Base-by-base conservation (phyloP, 2,113 vertebrate species). In the Pithys albifrons region DNA sequence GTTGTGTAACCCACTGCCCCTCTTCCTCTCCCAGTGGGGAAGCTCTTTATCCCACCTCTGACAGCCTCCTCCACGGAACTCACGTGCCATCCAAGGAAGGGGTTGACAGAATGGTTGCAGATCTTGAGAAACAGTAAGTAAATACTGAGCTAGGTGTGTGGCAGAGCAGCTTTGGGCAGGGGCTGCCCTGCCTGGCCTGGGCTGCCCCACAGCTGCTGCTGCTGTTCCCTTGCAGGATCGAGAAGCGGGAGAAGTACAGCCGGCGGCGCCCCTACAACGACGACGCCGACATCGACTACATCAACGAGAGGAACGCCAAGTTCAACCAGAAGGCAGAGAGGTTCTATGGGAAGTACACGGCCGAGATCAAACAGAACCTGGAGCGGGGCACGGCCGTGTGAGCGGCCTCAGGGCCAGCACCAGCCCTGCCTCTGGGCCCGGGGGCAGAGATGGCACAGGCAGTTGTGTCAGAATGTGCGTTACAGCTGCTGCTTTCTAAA, bases 271-370 rank as follows among this genome's bases (percentile, higher is more conserved):
- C 99, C 8, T 99, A 99, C 94, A 99, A 99, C 2, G 99, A 99
- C 0, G 99, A 99, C 2, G 98, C 99, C 0, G 99, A 99, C 96
- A 99, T 99, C 1, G 99, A 99, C 96, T 99, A 99, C 97, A 99
- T 99, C 14, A 99, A 99, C 6, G 99, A 99, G 96, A 98, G 99
- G 48, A 99, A 99, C 2, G 99, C 99, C 97, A 99, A 99, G 92
- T 99, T 99, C 98, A 99, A 99, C 97, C 99, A 99, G 98, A 99
- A 99, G 89, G 99, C 99, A 0, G 99, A 99, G 94, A 98, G 99
- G 29, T 99, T 99, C 98, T 99, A 99, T 2, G 99, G 99, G 83
- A 99, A 99, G 97, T 99, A 99, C 89, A 99, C 99, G 0, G 99
- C 99, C 0, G 99, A 99, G 97, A 99, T 99, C 94, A 99, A 99